These are phyloP conservation scores for Nicator chloris DNA, from an alignment of 2,113 vertebrate species.

Conservation along the genomic window DNA sequence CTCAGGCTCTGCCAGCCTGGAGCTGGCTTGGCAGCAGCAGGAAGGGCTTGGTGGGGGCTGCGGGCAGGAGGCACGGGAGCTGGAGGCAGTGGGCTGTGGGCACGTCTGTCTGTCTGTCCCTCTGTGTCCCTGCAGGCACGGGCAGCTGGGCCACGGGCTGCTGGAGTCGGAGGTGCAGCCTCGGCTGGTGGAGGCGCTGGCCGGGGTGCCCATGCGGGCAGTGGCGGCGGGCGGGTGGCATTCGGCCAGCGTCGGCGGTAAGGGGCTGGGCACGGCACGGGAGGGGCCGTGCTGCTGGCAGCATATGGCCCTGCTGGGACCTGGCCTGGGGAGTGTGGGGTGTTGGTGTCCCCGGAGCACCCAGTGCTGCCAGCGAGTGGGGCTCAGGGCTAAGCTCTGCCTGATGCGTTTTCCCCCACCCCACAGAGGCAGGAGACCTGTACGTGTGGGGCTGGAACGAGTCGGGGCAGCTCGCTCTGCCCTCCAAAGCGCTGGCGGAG, in stretches of 20 bases:
- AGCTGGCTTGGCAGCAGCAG: neutral
- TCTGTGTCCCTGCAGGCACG: slow-evolving; percentile 74
- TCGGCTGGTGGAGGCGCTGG: slow-evolving; percentile 81
- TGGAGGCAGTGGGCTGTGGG: fast-evolving
- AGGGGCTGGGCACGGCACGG: neutral
- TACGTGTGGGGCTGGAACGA: slow-evolving; percentile 98
- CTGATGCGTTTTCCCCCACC: fast-evolving
- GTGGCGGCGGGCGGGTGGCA: slow-evolving; percentile 92
- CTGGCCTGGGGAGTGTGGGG: no score
- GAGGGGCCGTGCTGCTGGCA: fast-evolving
- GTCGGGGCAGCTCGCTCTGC: slow-evolving; percentile 89
- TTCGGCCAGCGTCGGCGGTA: slow-evolving; percentile 82
- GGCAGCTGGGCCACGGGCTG: slow-evolving; percentile 88
- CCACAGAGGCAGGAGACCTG: slow-evolving; percentile 83
- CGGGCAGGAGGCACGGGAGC: fast-evolving
- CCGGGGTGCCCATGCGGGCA: slow-evolving; percentile 76
- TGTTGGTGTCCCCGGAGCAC: no score
- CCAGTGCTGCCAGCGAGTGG: fast-evolving
- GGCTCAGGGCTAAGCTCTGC: neutral
- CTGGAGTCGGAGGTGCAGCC: slow-evolving; percentile 80
- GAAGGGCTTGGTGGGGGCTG: fast-evolving
- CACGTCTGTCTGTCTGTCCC: neutral
- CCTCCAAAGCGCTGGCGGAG: slow-evolving; percentile 67
- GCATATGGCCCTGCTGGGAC: fast-evolving
- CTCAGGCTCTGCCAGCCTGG: neutral